Evolutionary conservation across 2,113 vertebrate species (phyloP).

Genomic region (Centrocercus urophasianus): DNA sequence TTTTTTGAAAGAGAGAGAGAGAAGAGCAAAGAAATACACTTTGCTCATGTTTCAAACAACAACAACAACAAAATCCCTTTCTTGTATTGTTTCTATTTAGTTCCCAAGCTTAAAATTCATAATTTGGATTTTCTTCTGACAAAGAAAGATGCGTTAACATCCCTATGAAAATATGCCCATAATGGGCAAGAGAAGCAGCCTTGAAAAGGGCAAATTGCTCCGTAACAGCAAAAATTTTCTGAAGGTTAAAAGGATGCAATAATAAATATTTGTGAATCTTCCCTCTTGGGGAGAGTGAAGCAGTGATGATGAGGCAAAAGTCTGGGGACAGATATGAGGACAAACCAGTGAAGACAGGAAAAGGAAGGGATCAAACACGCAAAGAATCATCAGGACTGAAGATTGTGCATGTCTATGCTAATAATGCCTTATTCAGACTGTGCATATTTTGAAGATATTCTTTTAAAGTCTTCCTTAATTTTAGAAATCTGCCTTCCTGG

Average conservation of each 20-base stretch:
- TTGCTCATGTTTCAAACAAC: background rate
- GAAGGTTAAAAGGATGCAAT: background rate
- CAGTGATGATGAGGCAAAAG: background rate
- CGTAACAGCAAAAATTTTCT: background rate
- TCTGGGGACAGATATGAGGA: background rate
- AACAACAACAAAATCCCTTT: too few relatives aligned
- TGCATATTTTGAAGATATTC: background rate
- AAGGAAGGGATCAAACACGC: background rate
- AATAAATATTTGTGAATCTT: background rate
- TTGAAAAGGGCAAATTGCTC: background rate
- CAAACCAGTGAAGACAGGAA: background rate
- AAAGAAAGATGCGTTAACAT: background rate
- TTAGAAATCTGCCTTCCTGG: background rate
- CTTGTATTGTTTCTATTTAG: background rate
- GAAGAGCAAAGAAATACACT: background rate
- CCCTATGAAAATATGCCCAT: background rate
- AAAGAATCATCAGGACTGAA: background rate
- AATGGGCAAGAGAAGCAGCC: background rate
- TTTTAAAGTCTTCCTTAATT: background rate
- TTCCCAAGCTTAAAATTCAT: background rate
- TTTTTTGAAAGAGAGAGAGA: too few relatives aligned
- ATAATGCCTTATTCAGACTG: background rate
- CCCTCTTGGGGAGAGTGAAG: background rate
- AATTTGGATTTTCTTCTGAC: background rate
- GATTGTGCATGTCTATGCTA: accelerated